Base-by-base conservation (phyloP, 1,140 invertebrate genomes). In the Heliothis virescens region DNA sequence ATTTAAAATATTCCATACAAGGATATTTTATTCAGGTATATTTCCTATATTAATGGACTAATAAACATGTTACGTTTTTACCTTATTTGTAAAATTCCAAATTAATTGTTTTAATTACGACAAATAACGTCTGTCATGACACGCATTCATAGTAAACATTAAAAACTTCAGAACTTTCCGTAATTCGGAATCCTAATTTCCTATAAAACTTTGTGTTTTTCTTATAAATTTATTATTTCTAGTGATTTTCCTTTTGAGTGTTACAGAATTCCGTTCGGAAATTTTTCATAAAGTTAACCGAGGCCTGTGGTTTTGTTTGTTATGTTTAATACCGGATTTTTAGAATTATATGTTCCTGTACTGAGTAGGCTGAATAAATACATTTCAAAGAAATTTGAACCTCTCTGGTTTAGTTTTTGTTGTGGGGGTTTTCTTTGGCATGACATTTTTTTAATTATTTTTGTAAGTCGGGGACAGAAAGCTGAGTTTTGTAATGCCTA, bases 181-280 rank as follows among this genome's bases (percentile, higher is more conserved):
- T 62, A n/a, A 15, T n/a, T 15, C 15, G 26, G 29, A 62, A 34
- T 62, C 7, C 12, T 15, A 47, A 16, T 63, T 63, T 63, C 62
- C 34, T 41, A 29, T 41, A n/a, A 63, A 63, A 3, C n/a, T 11
- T 3, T n/a, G 13, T 53, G 29, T 12, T 26, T 10, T 10, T 48
- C 2, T 41, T 53, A 21, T 50, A 29, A 53, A n/a, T 13, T 9
- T 10, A 50, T 41, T 34, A 21, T n/a, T 5, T n/a, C 2, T 13
- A 47, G 16, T 15, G 47, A 15, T 71, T 71, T 71, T 71, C 67
- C 67, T 53, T 52, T 53, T 53, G 41, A 13, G 9, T 53, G 21
- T 52, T 26, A 71, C 5, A 53, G n/a, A 29, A 71, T 71, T 71
- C 48, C 67, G 21, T 71, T 53, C 21, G 48, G 48, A 71, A 52